Conservation (phyloP, 1,140 invertebrate species). For the Planococcus citri region DNA sequence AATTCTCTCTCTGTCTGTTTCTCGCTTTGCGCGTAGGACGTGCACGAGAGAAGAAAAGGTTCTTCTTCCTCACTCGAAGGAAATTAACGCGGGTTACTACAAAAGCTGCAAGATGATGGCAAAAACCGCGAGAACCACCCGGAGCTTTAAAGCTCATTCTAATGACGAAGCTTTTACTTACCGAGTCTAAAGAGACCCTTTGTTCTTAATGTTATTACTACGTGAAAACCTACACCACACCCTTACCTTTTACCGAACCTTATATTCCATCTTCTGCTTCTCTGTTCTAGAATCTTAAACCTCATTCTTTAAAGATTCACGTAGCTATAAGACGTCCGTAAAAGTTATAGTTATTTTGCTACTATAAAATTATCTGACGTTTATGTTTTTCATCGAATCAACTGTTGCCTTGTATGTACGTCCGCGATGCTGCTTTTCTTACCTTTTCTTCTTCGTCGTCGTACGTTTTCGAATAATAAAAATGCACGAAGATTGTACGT, state of each 20-base stretch:
- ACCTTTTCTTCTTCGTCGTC: too few species aligned
- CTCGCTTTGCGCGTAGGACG: neutral
- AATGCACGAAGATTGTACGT: too few species aligned
- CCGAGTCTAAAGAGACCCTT: slow-evolving; percentile 14
- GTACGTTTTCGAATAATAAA: too few species aligned
- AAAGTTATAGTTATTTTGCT: neutral
- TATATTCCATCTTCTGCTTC: slow-evolving; percentile 3
- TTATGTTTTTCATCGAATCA: too few species aligned
- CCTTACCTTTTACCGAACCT: slow-evolving; percentile 14
- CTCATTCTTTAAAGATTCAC: slow-evolving; percentile 2
- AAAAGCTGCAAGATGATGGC: slow-evolving; percentile 16
- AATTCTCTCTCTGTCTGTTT: neutral
- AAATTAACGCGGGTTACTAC: slow-evolving; percentile 17
- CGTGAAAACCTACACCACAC: slow-evolving; percentile 10
- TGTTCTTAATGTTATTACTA: slow-evolving; percentile 19
- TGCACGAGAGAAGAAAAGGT: slow-evolving; percentile 9
- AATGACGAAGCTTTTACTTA: slow-evolving; percentile 19
- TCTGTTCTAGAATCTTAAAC: slow-evolving; percentile 3
- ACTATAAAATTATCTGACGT: too few species aligned
- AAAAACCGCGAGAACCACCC: slow-evolving; percentile 18
- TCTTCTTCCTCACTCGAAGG: neutral
- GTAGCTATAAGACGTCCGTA: slow-evolving; percentile 1
- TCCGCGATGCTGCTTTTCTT: too few species aligned
- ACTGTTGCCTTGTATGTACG: too few species aligned
- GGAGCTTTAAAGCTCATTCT: slow-evolving; percentile 16